Conservation (phyloP, 2,888 invertebrate genomes). For the Pachydiplax longipennis region DNA sequence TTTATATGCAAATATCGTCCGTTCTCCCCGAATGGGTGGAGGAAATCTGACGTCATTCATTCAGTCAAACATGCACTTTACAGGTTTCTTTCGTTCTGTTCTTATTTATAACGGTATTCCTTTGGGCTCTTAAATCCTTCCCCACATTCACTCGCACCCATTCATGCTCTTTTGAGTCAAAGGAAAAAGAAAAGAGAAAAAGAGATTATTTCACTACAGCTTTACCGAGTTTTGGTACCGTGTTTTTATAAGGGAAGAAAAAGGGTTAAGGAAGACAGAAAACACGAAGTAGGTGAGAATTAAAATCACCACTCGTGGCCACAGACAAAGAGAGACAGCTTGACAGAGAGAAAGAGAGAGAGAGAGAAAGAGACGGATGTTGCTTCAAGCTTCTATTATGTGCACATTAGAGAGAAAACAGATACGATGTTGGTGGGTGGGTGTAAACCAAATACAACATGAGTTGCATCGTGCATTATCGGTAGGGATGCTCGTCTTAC, state of each 20-base stretch:
- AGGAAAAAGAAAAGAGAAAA: not conserved
- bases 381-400: not conserved
- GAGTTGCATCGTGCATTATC: not conserved
- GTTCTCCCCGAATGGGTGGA: not conserved
- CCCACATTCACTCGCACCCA: not conserved
- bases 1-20: not conserved
- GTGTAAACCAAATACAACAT: not conserved
- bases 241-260: not conserved
- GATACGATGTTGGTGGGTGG: not conserved
- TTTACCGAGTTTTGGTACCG: not conserved
- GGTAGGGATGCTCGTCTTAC: not conserved
- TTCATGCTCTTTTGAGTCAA: not conserved
- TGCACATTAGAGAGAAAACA: not conserved
- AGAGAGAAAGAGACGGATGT: not conserved
- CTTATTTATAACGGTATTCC: not conserved
- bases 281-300: not conserved
- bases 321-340: not conserved
- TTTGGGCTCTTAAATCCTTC: not conserved
- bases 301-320: not conserved
- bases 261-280: not conserved
- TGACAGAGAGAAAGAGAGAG: not conserved
- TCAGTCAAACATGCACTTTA: not conserved
- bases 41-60: not conserved
- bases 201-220: not conserved
- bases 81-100: not conserved